Evolutionary conservation across 2,888 invertebrate genomes (phyloP).

Genomic region (Trichopria drosophilae): DNA sequence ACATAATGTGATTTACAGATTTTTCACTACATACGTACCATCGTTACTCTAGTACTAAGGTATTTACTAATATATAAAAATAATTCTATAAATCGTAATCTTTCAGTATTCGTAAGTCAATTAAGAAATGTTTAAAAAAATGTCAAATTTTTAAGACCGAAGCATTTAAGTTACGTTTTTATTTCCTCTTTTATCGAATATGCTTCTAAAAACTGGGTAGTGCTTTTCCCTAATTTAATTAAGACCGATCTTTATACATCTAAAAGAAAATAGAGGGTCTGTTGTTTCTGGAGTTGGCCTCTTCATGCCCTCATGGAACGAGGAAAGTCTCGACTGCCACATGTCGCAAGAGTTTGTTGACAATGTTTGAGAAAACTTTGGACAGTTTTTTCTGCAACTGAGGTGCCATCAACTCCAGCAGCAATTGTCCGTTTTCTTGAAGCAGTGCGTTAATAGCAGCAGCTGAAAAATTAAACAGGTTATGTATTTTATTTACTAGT

Average conservation of each 20-base stretch:
- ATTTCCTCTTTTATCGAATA: background rate
- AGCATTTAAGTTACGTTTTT: background rate
- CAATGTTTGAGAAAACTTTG: constrained; percentile 65
- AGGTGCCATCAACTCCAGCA: constrained; percentile 70
- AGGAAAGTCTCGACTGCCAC: constrained; percentile 68
- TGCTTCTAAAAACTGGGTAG: too few relatives aligned
- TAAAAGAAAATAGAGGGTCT: too few relatives aligned
- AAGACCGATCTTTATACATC: too few relatives aligned
- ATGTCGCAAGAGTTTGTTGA: constrained; percentile 68
- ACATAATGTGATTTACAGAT: too few relatives aligned
- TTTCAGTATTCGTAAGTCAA: too few relatives aligned
- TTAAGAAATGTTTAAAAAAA: background rate
- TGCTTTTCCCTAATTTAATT: too few relatives aligned
- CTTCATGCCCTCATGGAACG: constrained; percentile 49
- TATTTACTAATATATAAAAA: too few relatives aligned
- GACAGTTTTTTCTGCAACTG: constrained; percentile 69
- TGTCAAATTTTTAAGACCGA: background rate
- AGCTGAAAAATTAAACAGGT: constrained; percentile 61
- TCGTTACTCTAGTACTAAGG: too few relatives aligned
- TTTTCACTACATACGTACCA: too few relatives aligned
- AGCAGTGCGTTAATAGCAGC: constrained; percentile 74
- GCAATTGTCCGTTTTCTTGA: constrained; percentile 70
- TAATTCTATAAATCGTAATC: too few relatives aligned
- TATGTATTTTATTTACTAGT: too few relatives aligned
- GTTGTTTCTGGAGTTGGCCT: too few relatives aligned